phyloP scores from a whole-genome alignment of 2,113 vertebrate species.

The Sakesphorus luctuosus region DNA sequence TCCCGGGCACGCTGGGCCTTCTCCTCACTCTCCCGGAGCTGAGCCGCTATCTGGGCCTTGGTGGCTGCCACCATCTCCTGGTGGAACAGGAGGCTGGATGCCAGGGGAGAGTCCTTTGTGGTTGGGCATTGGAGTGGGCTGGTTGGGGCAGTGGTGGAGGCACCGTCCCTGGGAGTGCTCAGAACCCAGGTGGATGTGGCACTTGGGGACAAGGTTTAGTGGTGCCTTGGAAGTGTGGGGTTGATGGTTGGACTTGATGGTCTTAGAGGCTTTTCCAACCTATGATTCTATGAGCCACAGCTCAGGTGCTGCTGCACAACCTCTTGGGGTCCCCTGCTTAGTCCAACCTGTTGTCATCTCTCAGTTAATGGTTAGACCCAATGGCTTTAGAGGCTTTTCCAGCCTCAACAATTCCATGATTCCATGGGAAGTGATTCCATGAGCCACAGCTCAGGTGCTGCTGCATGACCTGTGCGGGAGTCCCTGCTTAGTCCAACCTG shows the following conservation, averaged over 20 bases:
- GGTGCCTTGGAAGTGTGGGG: not conserved
- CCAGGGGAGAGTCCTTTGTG: not conserved
- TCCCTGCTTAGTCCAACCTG: too few species aligned
- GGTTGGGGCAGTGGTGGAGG: not conserved
- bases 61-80: conserved; percentile 73
- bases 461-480: too few species aligned
- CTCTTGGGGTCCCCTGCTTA: not conserved
- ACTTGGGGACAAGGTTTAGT: not conserved
- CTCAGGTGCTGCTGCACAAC: not conserved
- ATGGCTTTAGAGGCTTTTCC: not conserved
- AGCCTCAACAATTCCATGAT: not conserved
- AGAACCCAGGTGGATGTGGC: not conserved
- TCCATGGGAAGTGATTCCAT: not conserved
- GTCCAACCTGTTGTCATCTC: not conserved
- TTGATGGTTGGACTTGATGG: not conserved
- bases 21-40: conserved; percentile 59
- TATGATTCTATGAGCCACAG: not conserved
- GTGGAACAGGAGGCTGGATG: not conserved
- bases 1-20: conserved; percentile 26
- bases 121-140: not conserved
- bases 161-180: not conserved
- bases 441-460: too few species aligned
- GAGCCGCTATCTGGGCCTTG: conserved; percentile 50
- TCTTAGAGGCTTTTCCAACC: not conserved
- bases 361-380: not conserved